Conservation (phyloP, 2,113 vertebrate species). For the Vulpes ferrilata region DNA sequence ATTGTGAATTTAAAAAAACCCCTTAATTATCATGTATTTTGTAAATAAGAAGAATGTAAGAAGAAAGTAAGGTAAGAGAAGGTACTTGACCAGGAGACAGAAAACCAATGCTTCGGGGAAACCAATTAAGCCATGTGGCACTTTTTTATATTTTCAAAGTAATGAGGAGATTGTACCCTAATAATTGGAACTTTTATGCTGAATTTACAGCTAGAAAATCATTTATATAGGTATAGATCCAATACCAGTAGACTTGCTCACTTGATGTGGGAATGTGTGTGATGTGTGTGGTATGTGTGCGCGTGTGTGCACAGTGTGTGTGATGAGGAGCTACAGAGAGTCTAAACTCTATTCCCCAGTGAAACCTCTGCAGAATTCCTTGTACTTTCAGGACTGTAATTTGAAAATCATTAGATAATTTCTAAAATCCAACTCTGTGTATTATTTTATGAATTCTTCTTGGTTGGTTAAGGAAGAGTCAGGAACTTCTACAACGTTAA, state of each 20-base stretch:
- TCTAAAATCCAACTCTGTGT: constrained; percentile 39
- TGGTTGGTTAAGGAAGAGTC: not conserved
- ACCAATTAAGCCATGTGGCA: not conserved
- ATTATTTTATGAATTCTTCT: constrained; percentile 27
- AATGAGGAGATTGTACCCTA: not conserved
- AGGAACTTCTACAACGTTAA: not conserved
- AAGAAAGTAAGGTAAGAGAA: not conserved
- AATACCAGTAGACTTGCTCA: not conserved
- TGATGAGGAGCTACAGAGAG: not conserved
- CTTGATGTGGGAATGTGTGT: not conserved
- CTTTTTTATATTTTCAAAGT: not conserved
- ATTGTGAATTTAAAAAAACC: not conserved
- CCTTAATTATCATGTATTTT: not conserved
- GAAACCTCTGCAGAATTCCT: not conserved
- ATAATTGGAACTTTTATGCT: not conserved
- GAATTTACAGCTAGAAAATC: not conserved
- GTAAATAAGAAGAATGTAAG: not conserved
- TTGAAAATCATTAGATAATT: constrained; percentile 47
- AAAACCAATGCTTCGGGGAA: not conserved
- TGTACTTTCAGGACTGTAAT: not conserved
- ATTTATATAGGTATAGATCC: not conserved
- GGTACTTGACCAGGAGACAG: not conserved
- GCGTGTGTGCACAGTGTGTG: not conserved
- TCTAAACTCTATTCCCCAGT: not conserved
- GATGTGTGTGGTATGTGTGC: not conserved